Base-by-base conservation (phyloP, 2,113 vertebrate species). In the Chaenogobius annularis region DNA sequence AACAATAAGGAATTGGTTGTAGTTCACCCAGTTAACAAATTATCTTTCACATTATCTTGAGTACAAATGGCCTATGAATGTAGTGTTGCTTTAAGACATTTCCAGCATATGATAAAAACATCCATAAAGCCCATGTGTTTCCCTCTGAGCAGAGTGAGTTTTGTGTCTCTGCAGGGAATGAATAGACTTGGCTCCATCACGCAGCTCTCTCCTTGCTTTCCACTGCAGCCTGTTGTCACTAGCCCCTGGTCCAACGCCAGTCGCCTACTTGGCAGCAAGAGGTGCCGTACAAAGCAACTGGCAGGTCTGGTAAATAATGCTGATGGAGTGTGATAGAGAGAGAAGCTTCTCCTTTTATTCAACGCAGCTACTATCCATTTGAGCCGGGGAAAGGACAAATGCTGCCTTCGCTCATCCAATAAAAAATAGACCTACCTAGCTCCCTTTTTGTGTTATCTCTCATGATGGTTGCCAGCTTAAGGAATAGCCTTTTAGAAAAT, bases 221-320 rank as follows among this genome's bases (percentile, higher is more conserved):
- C 87, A 88, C 91, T 90, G 88, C 91, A 87, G 90, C 90, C 90
- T 90, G 93, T 93, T 92, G 92, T 93, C 92, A 90, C 91, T 92
- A 85, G 90, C 92, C 92, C 86, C 90, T 92, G 92, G 92, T 92
- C 68, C 82, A 31, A 72, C 73, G 93, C 93, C 93, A 93, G 86
- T 93, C 85, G 91, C 92, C 90, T 92, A 92, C 92, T 93, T 94
- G 92, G 93, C 93, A 92, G 90, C 81, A 84, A 85, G 83, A 90
- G 87, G 87, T 88, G 91, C 82, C 83, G 87, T 85, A 88, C 90
- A 93, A 91, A 92, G 92, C 91, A 90, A 90, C 89, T 93, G 92
- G 92, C 91, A 92, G 90, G 87, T 90, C 90, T 88, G 88, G 85
- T 89, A 89, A 92, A 92, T 89, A 90, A 89, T 88, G 88, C 89